phyloP scores from a whole-genome alignment of 2,113 vertebrate genomes.

The Mastomys coucha region DNA sequence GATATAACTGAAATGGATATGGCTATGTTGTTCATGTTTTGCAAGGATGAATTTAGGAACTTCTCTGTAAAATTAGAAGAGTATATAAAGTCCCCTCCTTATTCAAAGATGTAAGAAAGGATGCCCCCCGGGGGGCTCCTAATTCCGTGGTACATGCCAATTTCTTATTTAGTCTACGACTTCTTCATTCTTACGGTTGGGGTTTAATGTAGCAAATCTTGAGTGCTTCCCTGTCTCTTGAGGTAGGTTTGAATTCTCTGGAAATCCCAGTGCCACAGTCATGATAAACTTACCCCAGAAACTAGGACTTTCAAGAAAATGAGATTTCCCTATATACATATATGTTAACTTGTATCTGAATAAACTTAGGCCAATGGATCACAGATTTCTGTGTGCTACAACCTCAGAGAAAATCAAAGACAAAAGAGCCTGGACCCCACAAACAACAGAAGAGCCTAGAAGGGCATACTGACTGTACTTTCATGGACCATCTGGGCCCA shows the following conservation, averaged over 20 bases:
- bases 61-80: constrained; percentile 22
- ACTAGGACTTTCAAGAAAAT: constrained; percentile 36
- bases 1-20: neutral
- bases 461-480: neutral
- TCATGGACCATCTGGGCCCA: neutral
- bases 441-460: neutral
- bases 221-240: neutral
- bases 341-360: neutral
- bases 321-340: neutral
- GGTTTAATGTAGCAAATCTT: neutral
- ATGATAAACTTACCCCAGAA: neutral
- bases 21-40: neutral
- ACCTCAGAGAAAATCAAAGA: neutral
- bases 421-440: neutral
- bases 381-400: neutral
- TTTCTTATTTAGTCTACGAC: neutral
- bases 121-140: neutral
- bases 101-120: neutral
- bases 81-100: neutral
- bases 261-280: neutral
- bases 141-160: neutral
- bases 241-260: neutral
- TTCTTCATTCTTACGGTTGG: neutral
- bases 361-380: neutral
- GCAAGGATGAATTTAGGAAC: constrained; percentile 1